Base-by-base conservation (phyloP, 2,113 vertebrate species). In the Corydoras sp. region DNA sequence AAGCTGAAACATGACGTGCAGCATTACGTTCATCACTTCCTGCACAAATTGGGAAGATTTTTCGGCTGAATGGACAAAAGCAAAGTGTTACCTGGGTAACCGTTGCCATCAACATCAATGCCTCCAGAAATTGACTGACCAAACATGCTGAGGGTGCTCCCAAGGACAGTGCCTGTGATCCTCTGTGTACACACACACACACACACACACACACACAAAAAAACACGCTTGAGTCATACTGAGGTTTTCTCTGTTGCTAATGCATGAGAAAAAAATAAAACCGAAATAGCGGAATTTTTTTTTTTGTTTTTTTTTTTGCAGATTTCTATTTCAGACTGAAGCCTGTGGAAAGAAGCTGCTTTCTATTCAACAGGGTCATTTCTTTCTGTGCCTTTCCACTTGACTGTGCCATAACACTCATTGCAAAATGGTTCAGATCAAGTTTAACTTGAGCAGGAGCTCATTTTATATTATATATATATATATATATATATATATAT, bases 121-220 rank as follows among this genome's bases (percentile, higher is more conserved):
- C 87, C 87, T 61, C 91, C 89, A 62, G 92, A 90, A 80, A 95
- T 88, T 43, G 93, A 94, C 62, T 94, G 92, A 66, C 93, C 93
- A 83, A 95, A 94, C 89, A 93, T 93, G 66, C 83, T 88, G 75
- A 95, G 84, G 51, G 81, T 81, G 61, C 82, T 76, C 65, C 91
- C 85, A 64, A 92, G 74, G 56, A 85, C 68, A 24, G 82, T 85
- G 53, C 87, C 91, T 76, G 88, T 85, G 75, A 95, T 92, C 87
- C 88, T 91, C 93, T 95, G 79, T 72, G 51, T 54, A 73, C 32
- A 71, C 31, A 48, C 50, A 77, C 62, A 15, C 9, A 74, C 51
- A 67, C 56, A 73, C 63, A 73, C 53, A 72, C 31, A 65, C 32
- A 64, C 62, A 72, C 30, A 48, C 2, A 53, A n/a, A 24, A 1